A percentile compares a stretch with the other conserved stretches of the same genome.
Conservation (phyloP, 2,888 invertebrate genomes). For the Nebria salina region DNA sequence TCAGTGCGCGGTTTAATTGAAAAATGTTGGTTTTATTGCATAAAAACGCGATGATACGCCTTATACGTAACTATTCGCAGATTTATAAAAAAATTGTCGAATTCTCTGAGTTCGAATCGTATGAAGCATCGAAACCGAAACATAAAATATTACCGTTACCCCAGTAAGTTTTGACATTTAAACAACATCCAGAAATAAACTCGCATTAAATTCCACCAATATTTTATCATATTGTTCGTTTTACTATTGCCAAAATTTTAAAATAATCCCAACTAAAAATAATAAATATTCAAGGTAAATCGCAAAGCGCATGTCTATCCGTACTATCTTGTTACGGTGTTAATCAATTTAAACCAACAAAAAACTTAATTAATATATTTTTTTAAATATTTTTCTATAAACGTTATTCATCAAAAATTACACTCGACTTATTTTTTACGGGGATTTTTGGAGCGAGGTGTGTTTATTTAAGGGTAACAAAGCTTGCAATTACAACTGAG, state of each 20-base stretch:
- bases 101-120: background rate
- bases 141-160: background rate
- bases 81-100: slow-evolving; percentile 12
- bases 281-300: slow-evolving; percentile 29
- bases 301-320: slow-evolving; percentile 33
- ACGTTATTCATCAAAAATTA: background rate
- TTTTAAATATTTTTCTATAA: background rate
- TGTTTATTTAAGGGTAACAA: background rate
- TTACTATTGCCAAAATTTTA: slow-evolving; percentile 25
- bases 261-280: slow-evolving; percentile 23
- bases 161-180: no score
- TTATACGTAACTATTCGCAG: background rate
- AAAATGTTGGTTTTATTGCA: background rate
- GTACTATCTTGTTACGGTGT: slow-evolving; percentile 9
- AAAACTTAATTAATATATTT: background rate
- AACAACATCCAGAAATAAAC: background rate
- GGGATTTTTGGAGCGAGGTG: background rate
- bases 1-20: background rate
- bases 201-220: background rate
- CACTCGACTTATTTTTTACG: background rate
- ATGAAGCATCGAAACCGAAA: background rate
- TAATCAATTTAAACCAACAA: background rate
- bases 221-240: slow-evolving; percentile 16
- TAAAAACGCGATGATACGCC: background rate
- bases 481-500: slow-evolving; percentile 21